Base-by-base conservation (phyloP, 2,888 invertebrate genomes). In the Amphipyra berbera region DNA sequence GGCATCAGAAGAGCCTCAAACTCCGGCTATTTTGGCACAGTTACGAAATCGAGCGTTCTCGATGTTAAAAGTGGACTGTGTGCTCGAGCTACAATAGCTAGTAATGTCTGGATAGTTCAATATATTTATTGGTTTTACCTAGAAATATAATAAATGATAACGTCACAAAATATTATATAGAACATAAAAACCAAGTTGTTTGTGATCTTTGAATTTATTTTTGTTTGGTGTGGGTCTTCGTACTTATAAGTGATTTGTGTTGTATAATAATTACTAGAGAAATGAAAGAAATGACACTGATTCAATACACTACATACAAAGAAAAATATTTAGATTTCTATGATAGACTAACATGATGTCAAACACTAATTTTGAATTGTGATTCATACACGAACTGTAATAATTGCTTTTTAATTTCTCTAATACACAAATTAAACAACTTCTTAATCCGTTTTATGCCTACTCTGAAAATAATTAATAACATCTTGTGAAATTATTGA, bases 191-290 rank as follows among this genome's bases (percentile, higher is more conserved):
- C 40, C 13, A 46, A 15, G 9, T 37, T 41, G n/a, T 47, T 59
- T 33, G 30, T 50, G 35, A 60, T 58, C 8, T 12, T 40, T 40
- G 8, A 44, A 45, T 38, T 40, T 50, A 48, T 61, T 65, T 61
- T 75, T 41, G 40, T 47, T 56, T 7, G 45, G 49, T 72, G 76
- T 68, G 53, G 63, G 56, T 42, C 50, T 45, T n/a, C 21, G 21
- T 21, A 21, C 21, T n/a, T n/a, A n/a, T n/a, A n/a, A n/a, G n/a
- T n/a, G n/a, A 49, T 40, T 3, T 1, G 30, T 4, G 6, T 30
- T 30, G 30, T 30, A 30, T 30, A 30, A 30, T 47, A 47, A 47
- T 10, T 41, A 41, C 14, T 6, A 9, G 8, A 8, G 0, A 33
- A 38, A 13, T 12, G 7, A 14, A 8, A 27, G 12, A 37, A 9